phyloP scores from a whole-genome alignment of 1,140 invertebrate genomes.

The Monomorium pharaonis region DNA sequence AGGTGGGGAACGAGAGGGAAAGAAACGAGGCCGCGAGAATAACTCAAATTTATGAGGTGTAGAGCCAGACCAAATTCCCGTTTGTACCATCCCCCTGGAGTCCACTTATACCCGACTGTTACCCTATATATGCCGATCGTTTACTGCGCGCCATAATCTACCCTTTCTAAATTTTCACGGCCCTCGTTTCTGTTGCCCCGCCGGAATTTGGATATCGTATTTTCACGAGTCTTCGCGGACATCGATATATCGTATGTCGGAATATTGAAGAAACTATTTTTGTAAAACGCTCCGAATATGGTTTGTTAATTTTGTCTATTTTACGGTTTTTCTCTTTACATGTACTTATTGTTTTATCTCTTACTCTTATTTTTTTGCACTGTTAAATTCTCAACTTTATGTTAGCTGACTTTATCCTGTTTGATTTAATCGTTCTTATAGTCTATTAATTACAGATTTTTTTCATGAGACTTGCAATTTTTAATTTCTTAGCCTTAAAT shows the following conservation, averaged over 20 bases:
- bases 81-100: slow-evolving; percentile 69
- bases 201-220: slow-evolving; percentile 28
- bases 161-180: slow-evolving; percentile 45
- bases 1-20: slow-evolving; percentile 20
- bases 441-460: not conserved
- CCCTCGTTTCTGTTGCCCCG: slow-evolving; percentile 46
- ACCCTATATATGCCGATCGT: slow-evolving; percentile 62
- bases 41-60: slow-evolving; percentile 78
- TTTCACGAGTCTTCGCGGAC: not conserved
- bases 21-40: slow-evolving; percentile 64
- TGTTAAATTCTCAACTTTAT: not conserved
- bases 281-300: not conserved
- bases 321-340: not conserved
- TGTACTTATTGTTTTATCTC: too few relatives aligned
- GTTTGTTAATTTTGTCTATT: not conserved
- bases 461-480: not conserved
- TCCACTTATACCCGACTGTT: slow-evolving; percentile 73
- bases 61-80: slow-evolving; percentile 75
- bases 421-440: not conserved
- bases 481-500: not conserved
- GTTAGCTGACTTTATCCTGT: not conserved
- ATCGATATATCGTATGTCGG: not conserved
- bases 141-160: slow-evolving; percentile 63
- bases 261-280: slow-evolving; percentile 35
- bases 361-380: too few relatives aligned